Evolutionary conservation across 2,888 invertebrate species (phyloP), one percentile per base, ranked within the genome.

Genomic region (Bombyx huttoni): DNA sequence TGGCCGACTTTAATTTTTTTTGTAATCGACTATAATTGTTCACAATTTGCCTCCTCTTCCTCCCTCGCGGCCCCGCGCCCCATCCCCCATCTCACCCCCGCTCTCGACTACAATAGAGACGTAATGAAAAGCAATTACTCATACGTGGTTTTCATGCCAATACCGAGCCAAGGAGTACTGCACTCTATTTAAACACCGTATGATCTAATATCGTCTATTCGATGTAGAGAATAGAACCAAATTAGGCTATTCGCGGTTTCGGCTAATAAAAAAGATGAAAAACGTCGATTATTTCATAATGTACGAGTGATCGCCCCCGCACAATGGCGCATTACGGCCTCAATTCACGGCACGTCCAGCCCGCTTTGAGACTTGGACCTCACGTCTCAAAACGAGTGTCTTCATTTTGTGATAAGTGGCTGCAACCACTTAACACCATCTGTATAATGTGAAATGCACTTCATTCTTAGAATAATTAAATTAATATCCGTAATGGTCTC

Each of bases 61-160:
- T 55, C 53, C 53, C 51, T 46, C 60, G 56, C 47, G 45, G 47
- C 46, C 46, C 51, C 14, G 13, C 55, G 61, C 59, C 61, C 58
- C 55, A 52, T 53, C 50, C 48, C 33, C 48, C 52, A 10, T 49
- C 52, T 54, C 50, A 55, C 52, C 52, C 61, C 61, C 53, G 53
- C 52, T 53, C 56, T 58, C 62, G 61, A 78, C 76, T 77, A 80
- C 80, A 80, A 84, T 83, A 72, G 82, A 62, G 64, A 62, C 74
- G 81, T 86, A 87, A 87, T 87, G 86, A 86, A 85, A 80, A 84
- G 86, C 86, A 86, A 86, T 87, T 86, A 86, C 85, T 73, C 84
- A 85, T 85, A 87, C 86, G 87, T 85, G 87, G 83, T 77, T 73
- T 73, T 72, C 78, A 73, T 74, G 65, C 70, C 63, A 62, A 49